Base-by-base conservation (phyloP, 2,888 invertebrate genomes). In the Leptinotarsa tumamoca region DNA sequence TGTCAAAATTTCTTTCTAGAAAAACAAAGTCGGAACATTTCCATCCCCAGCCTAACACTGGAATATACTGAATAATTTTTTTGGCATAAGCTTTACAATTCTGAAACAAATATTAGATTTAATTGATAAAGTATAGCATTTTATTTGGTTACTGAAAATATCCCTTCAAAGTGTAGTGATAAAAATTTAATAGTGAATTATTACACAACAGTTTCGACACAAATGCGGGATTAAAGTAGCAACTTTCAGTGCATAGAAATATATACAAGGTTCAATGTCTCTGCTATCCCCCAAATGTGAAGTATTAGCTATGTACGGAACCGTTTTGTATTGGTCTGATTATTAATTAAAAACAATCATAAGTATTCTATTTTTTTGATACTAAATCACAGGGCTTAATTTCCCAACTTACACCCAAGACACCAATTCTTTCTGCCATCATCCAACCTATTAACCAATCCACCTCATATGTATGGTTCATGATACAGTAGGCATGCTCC, bases 401-500 rank as follows among this genome's bases (percentile, higher is more conserved):
- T 58, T 27, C 4, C 23, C 14, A 67, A 89, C 93, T 92, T 90
- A 96, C 96, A 84, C 97, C 98, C 81, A 98, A 90, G 80, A 96
- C 92, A 81, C 91, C 89, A 81, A 95, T 91, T 83, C 95, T 90
- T 83, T 98, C 97, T 85, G 95, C 93, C 82, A 96, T 92, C 87
- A 97, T 93, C 97, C 97, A 98, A 23, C 97, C 96, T 89, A 96
- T 93, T 0, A 98, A 90, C 98, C 98, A 98, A 88, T 98, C 98
- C 82, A 97, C 94, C 90, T 98, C 98, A 88, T 96, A 98, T 58
- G 94, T 93, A 85, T 98, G 98, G 88, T 98, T 98, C 95, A 98
- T 96, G 70, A 98, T 90, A 68, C 96, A 92, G 84, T 96, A 92
- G 14, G 94, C 95, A 90, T 98, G 96, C 86, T 98, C 98, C 83